Conservation (phyloP, 2,797 vertebrate genomes). For the Pseudotriccus pelzelni region DNA sequence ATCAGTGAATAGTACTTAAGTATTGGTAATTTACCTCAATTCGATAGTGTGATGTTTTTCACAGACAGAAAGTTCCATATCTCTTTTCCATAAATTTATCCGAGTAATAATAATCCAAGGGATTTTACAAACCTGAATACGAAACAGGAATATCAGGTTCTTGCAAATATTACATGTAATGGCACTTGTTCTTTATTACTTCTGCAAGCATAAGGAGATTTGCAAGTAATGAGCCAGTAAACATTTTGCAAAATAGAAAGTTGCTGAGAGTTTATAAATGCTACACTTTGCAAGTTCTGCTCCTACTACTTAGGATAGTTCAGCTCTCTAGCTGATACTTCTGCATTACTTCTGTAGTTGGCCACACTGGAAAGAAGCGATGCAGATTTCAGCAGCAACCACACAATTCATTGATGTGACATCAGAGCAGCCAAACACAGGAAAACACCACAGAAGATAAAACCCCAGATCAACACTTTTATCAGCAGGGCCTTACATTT, state of each 20-base stretch:
- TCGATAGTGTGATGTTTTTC: not conserved
- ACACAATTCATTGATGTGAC: not conserved
- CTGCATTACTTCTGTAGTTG: not conserved
- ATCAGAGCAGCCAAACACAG: not conserved
- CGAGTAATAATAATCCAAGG: not conserved
- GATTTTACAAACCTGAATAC: not conserved
- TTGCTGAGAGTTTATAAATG: not conserved
- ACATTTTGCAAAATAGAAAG: not conserved
- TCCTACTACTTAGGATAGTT: not conserved
- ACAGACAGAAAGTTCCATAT: not conserved
- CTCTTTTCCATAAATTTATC: not conserved
- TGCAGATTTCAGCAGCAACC: not conserved
- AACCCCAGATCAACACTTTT: not conserved
- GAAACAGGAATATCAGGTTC: not conserved
- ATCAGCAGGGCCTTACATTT: not conserved
- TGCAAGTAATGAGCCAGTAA: not conserved
- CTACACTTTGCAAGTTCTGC: not conserved
- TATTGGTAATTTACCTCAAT: not conserved
- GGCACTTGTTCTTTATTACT: not conserved
- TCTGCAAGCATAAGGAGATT: not conserved
- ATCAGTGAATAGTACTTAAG: not conserved
- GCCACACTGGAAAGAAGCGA: not conserved
- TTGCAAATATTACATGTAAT: not conserved
- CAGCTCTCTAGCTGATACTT: not conserved
- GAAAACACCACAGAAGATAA: not conserved